Evolutionary conservation across 1,140 invertebrate species (phyloP).

Genomic region (Hormaphis cornu): DNA sequence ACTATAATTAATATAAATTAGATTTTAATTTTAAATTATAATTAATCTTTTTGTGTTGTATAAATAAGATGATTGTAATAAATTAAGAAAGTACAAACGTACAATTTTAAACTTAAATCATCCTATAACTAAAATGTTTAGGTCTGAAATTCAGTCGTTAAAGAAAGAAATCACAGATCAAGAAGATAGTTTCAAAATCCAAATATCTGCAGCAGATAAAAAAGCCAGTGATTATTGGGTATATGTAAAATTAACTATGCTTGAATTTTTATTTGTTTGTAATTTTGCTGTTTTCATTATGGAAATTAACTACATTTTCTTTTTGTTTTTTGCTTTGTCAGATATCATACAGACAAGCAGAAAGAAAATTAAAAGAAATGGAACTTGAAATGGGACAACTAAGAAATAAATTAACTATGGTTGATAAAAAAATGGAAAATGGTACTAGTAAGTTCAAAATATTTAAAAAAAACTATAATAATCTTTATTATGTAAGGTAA

Average conservation of each 20-base stretch:
- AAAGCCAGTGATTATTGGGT: conserved; percentile 41
- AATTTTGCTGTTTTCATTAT: background rate
- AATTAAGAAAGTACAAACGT: too few species aligned
- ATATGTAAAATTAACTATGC: background rate
- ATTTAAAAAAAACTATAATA: too few species aligned
- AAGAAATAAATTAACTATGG: conserved; percentile 57
- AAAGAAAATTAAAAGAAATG: conserved; percentile 64
- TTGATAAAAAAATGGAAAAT: conserved; percentile 44
- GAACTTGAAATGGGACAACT: conserved; percentile 62
- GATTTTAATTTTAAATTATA: too few species aligned
- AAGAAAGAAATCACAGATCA: conserved; percentile 70
- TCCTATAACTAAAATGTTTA: conserved; percentile 40
- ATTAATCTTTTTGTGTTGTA: too few species aligned
- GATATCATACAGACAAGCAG: conserved; percentile 60
- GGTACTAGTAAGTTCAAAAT: conserved; percentile 1
- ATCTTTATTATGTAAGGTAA: too few species aligned
- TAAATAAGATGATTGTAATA: too few species aligned
- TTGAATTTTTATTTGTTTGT: background rate
- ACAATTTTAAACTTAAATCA: too few species aligned
- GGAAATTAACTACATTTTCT: background rate
- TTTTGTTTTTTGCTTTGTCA: conserved; percentile 36
- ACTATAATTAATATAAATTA: too few species aligned
- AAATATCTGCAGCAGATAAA: conserved; percentile 62
- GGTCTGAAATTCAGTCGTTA: conserved; percentile 59
- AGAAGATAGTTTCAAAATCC: conserved; percentile 63